phyloP scores from a whole-genome alignment of 2,113 vertebrate species.

The Perca schrenkii region DNA sequence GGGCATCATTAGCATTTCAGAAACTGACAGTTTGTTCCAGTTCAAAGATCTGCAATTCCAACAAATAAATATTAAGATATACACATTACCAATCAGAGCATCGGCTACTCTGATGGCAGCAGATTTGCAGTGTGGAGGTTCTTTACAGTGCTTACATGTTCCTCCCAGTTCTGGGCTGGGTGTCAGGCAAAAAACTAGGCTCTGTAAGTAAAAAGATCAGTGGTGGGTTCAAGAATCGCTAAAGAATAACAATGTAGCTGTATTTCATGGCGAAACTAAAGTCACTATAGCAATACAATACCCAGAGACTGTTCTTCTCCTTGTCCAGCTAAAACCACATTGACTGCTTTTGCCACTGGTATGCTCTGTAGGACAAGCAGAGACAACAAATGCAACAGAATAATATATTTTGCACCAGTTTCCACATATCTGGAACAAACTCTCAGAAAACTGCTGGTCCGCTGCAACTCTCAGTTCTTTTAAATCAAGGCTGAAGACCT shows the following conservation, averaged over 20 bases:
- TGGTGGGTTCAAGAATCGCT: background rate
- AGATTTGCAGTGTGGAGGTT: constrained; percentile 4
- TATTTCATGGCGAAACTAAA: background rate
- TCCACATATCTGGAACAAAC: too few relatives aligned
- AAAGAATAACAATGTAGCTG: background rate
- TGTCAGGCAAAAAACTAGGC: constrained; percentile 83
- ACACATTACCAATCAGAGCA: background rate
- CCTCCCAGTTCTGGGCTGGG: constrained; percentile 78
- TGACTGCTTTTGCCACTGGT: constrained; percentile 62
- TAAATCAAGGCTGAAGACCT: too few relatives aligned
- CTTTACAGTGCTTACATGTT: constrained; percentile 83
- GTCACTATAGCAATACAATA: constrained; percentile 49
- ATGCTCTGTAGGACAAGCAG: constrained; percentile 63
- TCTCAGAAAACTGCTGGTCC: too few relatives aligned
- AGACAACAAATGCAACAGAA: background rate
- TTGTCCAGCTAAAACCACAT: constrained; percentile 51
- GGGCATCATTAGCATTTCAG: constrained; percentile 72
- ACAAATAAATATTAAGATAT: constrained; percentile 20
- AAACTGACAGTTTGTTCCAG: constrained; percentile 72
- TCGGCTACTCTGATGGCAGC: background rate
- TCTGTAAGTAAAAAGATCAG: constrained; percentile 78
- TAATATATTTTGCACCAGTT: background rate
- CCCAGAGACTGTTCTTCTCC: constrained; percentile 63
- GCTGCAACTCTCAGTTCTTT: too few relatives aligned
- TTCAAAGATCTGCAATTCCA: constrained; percentile 58